These are phyloP conservation scores for Todiramphus chloris DNA, from an alignment of 2,113 vertebrate genomes.

Conservation along the genomic window DNA sequence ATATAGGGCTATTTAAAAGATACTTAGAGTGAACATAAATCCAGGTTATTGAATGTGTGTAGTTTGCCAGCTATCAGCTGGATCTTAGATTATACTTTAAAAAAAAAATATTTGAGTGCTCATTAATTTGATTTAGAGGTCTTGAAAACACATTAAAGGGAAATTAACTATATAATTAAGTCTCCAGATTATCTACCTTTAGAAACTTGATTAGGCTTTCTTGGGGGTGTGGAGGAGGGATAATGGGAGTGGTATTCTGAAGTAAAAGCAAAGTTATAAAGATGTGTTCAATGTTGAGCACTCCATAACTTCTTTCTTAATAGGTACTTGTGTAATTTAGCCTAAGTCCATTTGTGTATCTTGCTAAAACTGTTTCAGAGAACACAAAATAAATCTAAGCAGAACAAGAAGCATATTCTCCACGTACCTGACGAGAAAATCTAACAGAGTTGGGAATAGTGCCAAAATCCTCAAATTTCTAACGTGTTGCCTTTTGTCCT, in stretches of 20 bases:
- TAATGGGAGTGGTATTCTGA: not conserved
- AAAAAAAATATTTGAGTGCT: not conserved
- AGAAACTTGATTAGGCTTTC: not conserved
- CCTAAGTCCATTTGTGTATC: not conserved
- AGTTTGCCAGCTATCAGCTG: not conserved
- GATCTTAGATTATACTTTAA: not conserved
- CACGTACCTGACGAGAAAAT: not conserved
- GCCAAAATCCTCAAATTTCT: not conserved
- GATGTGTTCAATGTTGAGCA: not conserved
- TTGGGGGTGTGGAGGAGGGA: rapidly evolving
- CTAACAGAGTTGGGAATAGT: not conserved
- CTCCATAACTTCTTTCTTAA: not conserved
- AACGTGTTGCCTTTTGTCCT: not conserved
- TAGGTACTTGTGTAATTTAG: not conserved
- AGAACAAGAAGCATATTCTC: not conserved
- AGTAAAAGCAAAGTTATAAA: not conserved
- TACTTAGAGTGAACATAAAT: not conserved
- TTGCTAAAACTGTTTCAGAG: not conserved
- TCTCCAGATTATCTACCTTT: not conserved
- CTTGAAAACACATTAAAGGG: not conserved
- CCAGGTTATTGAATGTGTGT: not conserved
- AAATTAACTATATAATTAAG: not conserved
- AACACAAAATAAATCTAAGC: not conserved
- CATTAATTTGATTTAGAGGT: not conserved
- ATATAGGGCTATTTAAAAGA: not conserved